A percentile compares a stretch with the other conserved stretches of the same genome.
phyloP scores from a whole-genome alignment of 2,797 vertebrate genomes.

The Lithobates pipiens region DNA sequence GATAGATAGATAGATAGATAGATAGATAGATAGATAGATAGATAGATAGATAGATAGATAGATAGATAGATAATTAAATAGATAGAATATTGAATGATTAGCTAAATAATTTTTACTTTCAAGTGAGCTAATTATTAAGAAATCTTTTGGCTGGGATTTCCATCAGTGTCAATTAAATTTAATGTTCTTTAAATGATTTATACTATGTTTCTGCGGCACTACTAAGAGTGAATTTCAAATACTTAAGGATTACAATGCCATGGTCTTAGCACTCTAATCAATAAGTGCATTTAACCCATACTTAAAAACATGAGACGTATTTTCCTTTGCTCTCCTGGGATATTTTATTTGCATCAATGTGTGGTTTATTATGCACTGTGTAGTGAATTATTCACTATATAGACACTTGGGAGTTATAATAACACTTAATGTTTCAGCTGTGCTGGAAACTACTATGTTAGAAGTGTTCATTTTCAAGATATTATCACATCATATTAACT shows the following conservation, averaged over 20 bases:
- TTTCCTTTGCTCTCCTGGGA: not conserved
- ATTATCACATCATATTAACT: not conserved
- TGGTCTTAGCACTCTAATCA: constrained; percentile 7
- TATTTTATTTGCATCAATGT: constrained; percentile 32
- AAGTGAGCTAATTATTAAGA: not conserved
- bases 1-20: not conserved
- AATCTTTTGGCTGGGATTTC: not conserved
- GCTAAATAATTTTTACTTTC: not conserved
- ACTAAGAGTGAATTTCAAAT: not conserved
- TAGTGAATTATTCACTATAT: constrained; percentile 49
- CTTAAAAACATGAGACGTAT: constrained; percentile 7
- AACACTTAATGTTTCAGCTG: not conserved
- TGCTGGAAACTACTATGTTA: not conserved
- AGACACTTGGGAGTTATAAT: constrained; percentile 6
- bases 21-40: not conserved
- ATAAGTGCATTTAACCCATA: constrained; percentile 17
- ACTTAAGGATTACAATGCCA: constrained; percentile 14
- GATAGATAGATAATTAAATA: not conserved
- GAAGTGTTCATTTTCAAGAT: not conserved
- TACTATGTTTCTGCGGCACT: constrained; percentile 6
- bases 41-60: not conserved
- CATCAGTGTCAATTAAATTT: not conserved
- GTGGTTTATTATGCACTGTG: constrained; percentile 17
- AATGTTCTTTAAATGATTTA: not conserved
- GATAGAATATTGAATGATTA: too few relatives aligned